A percentile compares a stretch with the other conserved stretches of the same genome.
Evolutionary conservation across 2,797 vertebrate species (phyloP).

Genomic region (Acanthis flammea): DNA sequence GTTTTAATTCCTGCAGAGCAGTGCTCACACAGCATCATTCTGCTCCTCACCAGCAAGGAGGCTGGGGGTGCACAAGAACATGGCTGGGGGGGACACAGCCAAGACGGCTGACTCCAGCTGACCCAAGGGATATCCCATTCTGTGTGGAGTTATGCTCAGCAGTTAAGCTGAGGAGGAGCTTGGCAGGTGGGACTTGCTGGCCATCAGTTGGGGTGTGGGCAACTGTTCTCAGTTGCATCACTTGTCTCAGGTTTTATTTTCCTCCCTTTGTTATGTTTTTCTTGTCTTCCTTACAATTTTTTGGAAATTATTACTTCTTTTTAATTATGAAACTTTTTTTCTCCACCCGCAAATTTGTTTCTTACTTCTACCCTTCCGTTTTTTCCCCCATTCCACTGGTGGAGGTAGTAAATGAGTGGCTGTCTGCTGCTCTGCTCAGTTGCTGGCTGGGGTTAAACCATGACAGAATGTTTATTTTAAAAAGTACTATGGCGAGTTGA

Average conservation of each 20-base stretch:
- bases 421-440: background rate
- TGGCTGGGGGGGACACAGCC: background rate
- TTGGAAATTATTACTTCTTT: background rate
- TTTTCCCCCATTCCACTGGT: background rate
- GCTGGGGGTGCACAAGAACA: background rate
- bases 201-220: accelerated
- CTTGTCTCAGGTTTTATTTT: background rate
- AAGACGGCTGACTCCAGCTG: background rate
- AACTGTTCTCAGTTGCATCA: background rate
- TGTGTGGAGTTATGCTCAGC: background rate
- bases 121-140: background rate
- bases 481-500: background rate
- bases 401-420: background rate
- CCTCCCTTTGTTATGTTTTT: background rate
- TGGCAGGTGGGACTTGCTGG: background rate
- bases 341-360: background rate
- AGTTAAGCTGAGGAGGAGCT: background rate
- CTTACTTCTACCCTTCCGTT: background rate
- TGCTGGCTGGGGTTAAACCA: background rate
- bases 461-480: background rate
- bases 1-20: background rate
- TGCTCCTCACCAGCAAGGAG: background rate
- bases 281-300: background rate
- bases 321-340: background rate
- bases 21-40: background rate